Percentiles rank a stretch among this genome's conserved stretches.
phyloP scores from a whole-genome alignment of 30 jellyfish, hydroid and myxozoan species.

The Cassiopea andromeda region DNA sequence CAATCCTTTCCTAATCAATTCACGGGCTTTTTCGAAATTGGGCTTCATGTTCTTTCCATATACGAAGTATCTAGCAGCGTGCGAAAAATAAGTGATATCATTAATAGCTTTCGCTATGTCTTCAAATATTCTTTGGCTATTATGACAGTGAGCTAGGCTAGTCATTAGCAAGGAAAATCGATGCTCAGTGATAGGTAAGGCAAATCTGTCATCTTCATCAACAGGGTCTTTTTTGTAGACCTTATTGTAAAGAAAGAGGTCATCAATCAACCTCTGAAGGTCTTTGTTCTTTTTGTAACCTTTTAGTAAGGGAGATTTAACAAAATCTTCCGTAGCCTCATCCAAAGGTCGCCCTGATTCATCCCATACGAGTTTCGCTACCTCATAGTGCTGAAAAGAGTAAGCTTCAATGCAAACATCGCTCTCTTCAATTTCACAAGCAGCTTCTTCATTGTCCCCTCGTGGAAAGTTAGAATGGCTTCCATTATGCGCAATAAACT shows the following conservation, averaged over 20 bases:
- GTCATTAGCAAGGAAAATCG: neutral
- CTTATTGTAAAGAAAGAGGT: conserved; percentile 44
- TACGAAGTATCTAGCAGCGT: conserved; percentile 45
- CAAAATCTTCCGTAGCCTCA: conserved; percentile 34
- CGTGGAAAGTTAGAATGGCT: neutral
- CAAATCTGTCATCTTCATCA: neutral
- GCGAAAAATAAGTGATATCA: conserved; percentile 43
- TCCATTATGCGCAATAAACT: conserved; percentile 10
- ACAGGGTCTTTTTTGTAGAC: conserved; percentile 23
- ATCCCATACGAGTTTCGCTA: conserved; percentile 37
- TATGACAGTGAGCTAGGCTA: neutral
- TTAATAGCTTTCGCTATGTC: conserved; percentile 39
- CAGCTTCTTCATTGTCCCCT: conserved; percentile 7
- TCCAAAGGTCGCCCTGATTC: conserved; percentile 26
- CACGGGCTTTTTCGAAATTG: conserved; percentile 19
- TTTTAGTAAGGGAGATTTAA: conserved; percentile 1
- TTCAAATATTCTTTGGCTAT: conserved; percentile 44
- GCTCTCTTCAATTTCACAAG: neutral
- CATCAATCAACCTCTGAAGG: conserved; percentile 2
- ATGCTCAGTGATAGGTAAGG: neutral
- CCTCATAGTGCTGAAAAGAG: conserved; percentile 46
- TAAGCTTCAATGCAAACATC: neutral
- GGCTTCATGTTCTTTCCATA: neutral
- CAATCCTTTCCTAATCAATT: conserved; percentile 18
- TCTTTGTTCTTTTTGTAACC: conserved; percentile 24